phyloP scores from a whole-genome alignment of 2,888 invertebrate genomes.

The Tupiocoris notatus region DNA sequence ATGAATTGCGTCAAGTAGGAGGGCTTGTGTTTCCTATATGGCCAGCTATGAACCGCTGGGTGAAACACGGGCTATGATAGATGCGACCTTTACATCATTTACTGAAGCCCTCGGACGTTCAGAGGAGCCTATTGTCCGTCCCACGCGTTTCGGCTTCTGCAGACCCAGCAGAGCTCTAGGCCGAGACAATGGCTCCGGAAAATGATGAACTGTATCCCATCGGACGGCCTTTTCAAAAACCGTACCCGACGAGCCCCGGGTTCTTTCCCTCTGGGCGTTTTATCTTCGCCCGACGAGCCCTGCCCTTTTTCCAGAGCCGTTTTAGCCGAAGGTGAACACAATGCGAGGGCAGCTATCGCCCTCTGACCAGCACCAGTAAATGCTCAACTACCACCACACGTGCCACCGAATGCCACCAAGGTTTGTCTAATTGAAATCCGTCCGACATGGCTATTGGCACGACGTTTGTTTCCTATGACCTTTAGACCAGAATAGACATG shows the following conservation, averaged over 20 bases:
- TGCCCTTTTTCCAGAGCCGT: not conserved
- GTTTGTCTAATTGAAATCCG: not conserved
- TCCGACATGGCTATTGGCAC: not conserved
- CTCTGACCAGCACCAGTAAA: not conserved
- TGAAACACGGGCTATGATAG: conserved; percentile 10
- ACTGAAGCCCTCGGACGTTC: not conserved
- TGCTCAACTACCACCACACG: too few relatives aligned
- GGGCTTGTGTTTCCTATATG: too few relatives aligned
- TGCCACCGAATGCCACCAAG: not conserved
- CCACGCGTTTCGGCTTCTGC: not conserved
- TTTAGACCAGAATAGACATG: too few relatives aligned
- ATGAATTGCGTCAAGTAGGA: too few relatives aligned
- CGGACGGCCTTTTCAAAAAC: not conserved
- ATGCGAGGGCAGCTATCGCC: not conserved
- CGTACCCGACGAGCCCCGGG: not conserved
- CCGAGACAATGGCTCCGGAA: conserved; percentile 22
- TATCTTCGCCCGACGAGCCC: not conserved
- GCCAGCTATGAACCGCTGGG: too few relatives aligned
- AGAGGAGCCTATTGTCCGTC: not conserved
- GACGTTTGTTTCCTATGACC: not conserved
- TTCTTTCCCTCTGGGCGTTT: not conserved
- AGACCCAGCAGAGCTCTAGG: not conserved
- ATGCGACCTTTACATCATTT: conserved; percentile 28
- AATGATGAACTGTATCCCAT: conserved; percentile 34
- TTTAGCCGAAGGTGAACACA: not conserved